These are phyloP conservation scores for Megaleporinus macrocephalus DNA, from an alignment of 2,113 vertebrate species.

Conservation along the genomic window DNA sequence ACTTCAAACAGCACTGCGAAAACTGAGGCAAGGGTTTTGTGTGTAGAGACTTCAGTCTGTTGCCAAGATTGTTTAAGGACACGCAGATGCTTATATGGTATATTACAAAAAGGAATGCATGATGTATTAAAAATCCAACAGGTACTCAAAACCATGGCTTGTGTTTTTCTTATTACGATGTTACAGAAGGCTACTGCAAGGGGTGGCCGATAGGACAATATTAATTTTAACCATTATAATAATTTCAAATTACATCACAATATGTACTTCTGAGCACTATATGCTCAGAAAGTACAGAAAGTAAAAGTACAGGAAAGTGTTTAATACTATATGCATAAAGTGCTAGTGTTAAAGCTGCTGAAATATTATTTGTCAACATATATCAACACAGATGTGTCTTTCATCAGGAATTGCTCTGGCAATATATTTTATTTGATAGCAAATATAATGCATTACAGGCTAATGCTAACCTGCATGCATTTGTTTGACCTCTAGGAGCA, in stretches of 20 bases:
- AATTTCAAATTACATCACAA: no score
- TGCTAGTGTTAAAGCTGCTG: no score
- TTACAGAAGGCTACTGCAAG: no score
- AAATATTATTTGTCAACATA: background rate
- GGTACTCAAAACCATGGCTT: background rate
- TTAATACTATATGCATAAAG: no score
- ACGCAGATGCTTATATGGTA: slow-evolving; percentile 11
- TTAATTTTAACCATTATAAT: no score
- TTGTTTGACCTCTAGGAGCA: slow-evolving; percentile 26
- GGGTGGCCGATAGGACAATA: no score
- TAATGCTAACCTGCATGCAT: slow-evolving; percentile 4
- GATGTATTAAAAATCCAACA: background rate
- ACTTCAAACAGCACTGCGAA: slow-evolving; percentile 49
- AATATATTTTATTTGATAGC: background rate
- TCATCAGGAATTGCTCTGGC: background rate
- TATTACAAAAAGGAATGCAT: background rate
- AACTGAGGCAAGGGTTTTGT: slow-evolving; percentile 27
- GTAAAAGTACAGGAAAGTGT: no score
- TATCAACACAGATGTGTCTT: background rate
- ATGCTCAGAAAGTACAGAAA: no score
- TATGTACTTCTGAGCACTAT: no score
- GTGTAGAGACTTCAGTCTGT: slow-evolving; percentile 4
- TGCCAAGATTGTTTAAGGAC: slow-evolving; percentile 34
- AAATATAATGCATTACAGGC: background rate
- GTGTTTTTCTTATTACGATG: background rate